Conservation (phyloP, 1,140 invertebrate species). For the Epicauta chinensis region DNA sequence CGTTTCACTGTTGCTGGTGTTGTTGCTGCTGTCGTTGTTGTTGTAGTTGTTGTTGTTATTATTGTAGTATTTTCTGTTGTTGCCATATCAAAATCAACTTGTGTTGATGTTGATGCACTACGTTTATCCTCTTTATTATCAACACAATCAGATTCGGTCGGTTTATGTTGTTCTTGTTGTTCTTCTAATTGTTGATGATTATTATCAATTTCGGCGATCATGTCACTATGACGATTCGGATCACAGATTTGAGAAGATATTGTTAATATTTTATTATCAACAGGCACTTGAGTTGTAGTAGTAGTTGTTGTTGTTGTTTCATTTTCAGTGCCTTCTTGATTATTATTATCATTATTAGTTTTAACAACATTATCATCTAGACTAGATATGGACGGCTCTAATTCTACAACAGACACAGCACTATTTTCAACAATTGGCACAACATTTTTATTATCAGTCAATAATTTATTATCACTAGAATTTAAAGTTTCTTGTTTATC, state of each 20-base stretch:
- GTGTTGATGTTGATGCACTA: constrained; percentile 70
- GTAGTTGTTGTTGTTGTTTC: constrained; percentile 25
- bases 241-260: constrained; percentile 70
- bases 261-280: constrained; percentile 59
- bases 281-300: constrained; percentile 43
- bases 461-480: constrained; percentile 18
- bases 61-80: no score
- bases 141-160: constrained; percentile 17
- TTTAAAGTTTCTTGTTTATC: constrained; percentile 22
- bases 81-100: constrained; percentile 70
- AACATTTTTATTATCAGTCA: constrained; percentile 25
- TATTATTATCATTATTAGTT: constrained; percentile 30
- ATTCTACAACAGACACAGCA: constrained; percentile 43
- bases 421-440: constrained; percentile 44
- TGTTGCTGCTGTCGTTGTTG: no score
- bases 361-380: constrained; percentile 39
- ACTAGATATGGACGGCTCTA: constrained; percentile 56
- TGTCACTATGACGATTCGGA: constrained; percentile 45
- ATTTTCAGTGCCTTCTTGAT: constrained; percentile 37
- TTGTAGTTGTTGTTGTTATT: no score
- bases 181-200: not conserved
- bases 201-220: constrained; percentile 4
- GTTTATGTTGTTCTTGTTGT: constrained; percentile 44
- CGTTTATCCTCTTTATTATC: constrained; percentile 48
- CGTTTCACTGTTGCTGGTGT: not conserved